These are phyloP conservation scores for Phacellophora camtschatica DNA, from an alignment of 30 jellyfish, hydroid and myxozoan species.

Conservation along the genomic window DNA sequence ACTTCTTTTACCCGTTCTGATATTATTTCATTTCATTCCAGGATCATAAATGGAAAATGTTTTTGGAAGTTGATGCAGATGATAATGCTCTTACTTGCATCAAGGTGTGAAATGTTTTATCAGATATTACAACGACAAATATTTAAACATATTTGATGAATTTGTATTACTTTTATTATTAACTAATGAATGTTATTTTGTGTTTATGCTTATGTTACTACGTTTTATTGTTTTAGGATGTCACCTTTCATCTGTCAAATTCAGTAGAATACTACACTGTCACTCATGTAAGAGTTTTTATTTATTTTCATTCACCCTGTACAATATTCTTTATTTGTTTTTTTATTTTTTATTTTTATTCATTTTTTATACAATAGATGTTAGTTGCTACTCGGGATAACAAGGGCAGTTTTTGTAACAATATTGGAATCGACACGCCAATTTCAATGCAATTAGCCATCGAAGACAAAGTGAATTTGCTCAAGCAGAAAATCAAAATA, in stretches of 20 bases:
- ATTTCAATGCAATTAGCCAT: background rate
- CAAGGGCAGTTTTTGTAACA: background rate
- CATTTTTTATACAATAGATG: background rate
- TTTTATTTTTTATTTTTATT: too few relatives aligned
- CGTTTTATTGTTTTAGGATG: conserved; percentile 31
- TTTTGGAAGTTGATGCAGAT: conserved; percentile 90
- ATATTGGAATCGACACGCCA: background rate
- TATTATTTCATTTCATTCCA: background rate
- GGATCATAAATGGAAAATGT: conserved; percentile 98
- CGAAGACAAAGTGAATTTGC: background rate
- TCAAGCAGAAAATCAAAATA: too few relatives aligned
- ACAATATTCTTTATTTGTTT: too few relatives aligned
- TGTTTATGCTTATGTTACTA: background rate
- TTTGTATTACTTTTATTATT: too few relatives aligned
- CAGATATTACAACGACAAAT: too few relatives aligned
- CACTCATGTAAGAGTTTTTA: conserved; percentile 29
- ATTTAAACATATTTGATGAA: too few relatives aligned
- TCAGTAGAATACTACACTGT: conserved; percentile 56
- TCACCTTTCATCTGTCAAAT: conserved; percentile 50
- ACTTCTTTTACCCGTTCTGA: background rate
- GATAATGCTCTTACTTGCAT: conserved; percentile 78
- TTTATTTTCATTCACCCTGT: too few relatives aligned
- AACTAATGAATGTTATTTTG: background rate
- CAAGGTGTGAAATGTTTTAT: too few relatives aligned
- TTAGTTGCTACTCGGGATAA: background rate